These are phyloP conservation scores for Leptatherina wallacei DNA, from an alignment of 2,797 vertebrate species.

Conservation along the genomic window DNA sequence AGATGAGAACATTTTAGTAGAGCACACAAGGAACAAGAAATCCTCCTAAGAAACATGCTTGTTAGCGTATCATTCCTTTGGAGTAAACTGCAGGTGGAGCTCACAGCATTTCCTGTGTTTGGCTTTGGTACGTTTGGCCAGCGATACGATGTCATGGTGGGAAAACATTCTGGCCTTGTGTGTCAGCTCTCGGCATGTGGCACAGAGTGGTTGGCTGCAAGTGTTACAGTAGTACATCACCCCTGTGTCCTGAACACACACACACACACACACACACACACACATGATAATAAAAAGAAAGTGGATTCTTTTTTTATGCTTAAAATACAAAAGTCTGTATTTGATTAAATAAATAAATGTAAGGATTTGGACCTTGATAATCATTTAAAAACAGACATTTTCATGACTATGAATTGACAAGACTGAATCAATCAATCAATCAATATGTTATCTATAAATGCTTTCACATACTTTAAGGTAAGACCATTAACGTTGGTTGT, in stretches of 20 bases:
- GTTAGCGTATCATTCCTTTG: conserved; percentile 7
- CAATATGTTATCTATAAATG: too few species aligned
- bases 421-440: not conserved
- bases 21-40: not conserved
- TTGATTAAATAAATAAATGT: not conserved
- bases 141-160: conserved; percentile 91
- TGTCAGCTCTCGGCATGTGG: conserved; percentile 89
- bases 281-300: not conserved
- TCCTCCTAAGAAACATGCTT: not conserved
- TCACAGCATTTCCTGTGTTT: conserved; percentile 93
- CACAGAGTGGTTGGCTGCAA: conserved; percentile 92
- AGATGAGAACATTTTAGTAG: not conserved
- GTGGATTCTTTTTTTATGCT: not conserved
- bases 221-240: conserved; percentile 95
- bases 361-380: not conserved
- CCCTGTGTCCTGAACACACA: conserved; percentile 83
- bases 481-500: too few species aligned
- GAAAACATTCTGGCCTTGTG: conserved; percentile 93
- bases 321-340: not conserved
- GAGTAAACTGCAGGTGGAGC: conserved; percentile 64
- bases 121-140: conserved; percentile 92
- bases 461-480: too few species aligned
- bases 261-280: not conserved
- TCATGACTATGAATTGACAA: not conserved
- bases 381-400: not conserved